Evolutionary conservation across 2,888 invertebrate species (phyloP).

Genomic region (Capitulum mitella): DNA sequence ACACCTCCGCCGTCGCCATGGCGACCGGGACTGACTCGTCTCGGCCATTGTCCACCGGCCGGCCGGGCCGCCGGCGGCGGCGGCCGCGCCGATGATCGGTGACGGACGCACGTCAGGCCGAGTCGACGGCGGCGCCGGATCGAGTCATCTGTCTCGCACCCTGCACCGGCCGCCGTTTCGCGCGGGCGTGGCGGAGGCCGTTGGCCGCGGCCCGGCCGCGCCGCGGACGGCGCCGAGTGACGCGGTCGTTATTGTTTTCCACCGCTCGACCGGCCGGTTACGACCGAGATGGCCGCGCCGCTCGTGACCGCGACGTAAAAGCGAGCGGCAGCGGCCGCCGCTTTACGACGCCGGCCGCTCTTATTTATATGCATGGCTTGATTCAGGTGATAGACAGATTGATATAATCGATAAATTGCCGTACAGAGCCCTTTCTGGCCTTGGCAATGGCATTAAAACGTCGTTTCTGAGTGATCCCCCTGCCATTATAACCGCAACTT

Average conservation of each 20-base stretch:
- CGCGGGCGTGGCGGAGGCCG: too few species aligned
- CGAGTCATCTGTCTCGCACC: not conserved
- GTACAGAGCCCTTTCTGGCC: constrained; percentile 9
- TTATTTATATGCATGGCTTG: not conserved
- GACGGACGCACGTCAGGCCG: not conserved
- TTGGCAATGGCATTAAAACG: constrained; percentile 22
- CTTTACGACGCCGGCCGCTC: not conserved
- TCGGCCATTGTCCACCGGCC: not conserved
- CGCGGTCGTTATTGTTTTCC: not conserved
- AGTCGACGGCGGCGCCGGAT: not conserved
- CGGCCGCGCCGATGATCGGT: not conserved
- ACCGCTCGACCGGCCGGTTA: not conserved
- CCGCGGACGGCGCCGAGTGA: not conserved
- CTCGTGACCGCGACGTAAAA: not conserved
- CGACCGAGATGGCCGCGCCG: not conserved
- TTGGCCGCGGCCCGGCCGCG: too few species aligned
- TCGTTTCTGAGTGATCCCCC: constrained; percentile 5
- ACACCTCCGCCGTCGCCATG: constrained; percentile 1
- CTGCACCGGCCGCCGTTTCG: too few species aligned
- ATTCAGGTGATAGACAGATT: constrained; percentile 6
- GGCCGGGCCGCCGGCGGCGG: too few species aligned
- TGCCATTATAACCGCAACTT: constrained; percentile 16
- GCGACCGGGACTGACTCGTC: not conserved
- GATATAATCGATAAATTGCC: constrained; percentile 21
- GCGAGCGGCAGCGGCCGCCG: not conserved